A percentile compares a stretch with the other conserved stretches of the same genome.
Conservation (phyloP, 2,888 invertebrate species). For the Alloplasta piceator region DNA sequence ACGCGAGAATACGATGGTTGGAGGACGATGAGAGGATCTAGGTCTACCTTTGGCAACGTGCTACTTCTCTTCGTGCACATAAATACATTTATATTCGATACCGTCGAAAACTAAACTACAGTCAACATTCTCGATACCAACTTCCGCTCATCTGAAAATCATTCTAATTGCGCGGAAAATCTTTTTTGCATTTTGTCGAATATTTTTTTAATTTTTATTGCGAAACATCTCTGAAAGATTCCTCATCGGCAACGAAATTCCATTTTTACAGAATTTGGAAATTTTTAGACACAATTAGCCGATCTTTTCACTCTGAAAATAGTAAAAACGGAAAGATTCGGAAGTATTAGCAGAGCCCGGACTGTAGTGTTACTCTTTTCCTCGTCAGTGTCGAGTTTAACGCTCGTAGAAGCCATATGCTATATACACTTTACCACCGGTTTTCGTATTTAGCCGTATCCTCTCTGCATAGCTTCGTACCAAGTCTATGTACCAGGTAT, state of each 20-base stretch:
- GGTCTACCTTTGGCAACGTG: neutral
- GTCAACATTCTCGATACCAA: neutral
- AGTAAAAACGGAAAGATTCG: too few species aligned
- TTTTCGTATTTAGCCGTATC: conserved; percentile 14
- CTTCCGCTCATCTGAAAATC: neutral
- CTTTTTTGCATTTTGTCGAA: neutral
- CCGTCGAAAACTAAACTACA: neutral
- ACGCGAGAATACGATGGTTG: conserved; percentile 9
- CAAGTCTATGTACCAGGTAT: neutral
- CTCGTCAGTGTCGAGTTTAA: neutral
- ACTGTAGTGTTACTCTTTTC: neutral
- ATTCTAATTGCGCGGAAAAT: neutral
- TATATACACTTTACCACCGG: neutral
- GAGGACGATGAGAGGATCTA: conserved; percentile 20
- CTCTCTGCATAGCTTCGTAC: conserved; percentile 29
- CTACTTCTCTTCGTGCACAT: neutral
- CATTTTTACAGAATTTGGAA: neutral
- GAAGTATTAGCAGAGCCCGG: neutral
- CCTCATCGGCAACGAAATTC: neutral
- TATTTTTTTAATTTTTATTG: neutral
- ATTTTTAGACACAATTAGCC: too few species aligned
- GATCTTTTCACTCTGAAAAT: too few species aligned
- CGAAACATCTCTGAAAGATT: too few species aligned
- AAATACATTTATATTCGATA: neutral
- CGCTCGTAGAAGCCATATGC: neutral